Evolutionary conservation across 2,113 vertebrate genomes (phyloP).

Genomic region (Chloebia gouldiae): DNA sequence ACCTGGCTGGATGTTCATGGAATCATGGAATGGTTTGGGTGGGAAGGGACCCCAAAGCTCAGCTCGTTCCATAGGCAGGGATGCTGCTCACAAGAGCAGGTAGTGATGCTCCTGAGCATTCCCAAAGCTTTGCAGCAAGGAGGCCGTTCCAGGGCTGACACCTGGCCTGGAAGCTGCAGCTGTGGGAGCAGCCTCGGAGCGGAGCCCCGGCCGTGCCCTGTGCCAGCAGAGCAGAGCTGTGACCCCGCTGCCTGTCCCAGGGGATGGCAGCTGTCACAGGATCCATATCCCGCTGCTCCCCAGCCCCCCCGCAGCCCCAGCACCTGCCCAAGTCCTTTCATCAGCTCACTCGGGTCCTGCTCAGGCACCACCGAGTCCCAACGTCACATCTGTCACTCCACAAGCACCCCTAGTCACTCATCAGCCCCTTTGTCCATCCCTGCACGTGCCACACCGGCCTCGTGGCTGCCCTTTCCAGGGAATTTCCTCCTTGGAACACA

Average conservation of each 20-base stretch:
- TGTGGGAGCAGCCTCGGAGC: neutral
- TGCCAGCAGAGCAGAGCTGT: neutral
- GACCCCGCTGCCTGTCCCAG: neutral
- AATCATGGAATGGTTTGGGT: neutral
- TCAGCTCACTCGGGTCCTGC: neutral
- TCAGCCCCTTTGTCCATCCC: neutral
- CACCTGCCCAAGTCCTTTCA: neutral
- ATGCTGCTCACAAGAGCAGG: neutral
- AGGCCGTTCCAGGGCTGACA: neutral
- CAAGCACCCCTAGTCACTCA: neutral
- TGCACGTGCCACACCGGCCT: accelerated
- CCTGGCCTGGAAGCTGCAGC: neutral
- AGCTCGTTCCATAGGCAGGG: accelerated
- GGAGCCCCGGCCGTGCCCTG: accelerated
- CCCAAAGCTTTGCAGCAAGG: neutral
- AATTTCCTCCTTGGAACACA: accelerated
- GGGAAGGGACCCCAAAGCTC: neutral
- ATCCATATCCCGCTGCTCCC: neutral
- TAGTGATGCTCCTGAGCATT: accelerated
- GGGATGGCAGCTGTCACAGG: neutral
- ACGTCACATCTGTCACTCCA: neutral
- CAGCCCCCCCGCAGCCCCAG: neutral
- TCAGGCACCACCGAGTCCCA: neutral
- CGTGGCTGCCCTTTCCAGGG: neutral
- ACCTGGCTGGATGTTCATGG: neutral